A percentile compares a stretch with the other conserved stretches of the same genome.
Evolutionary conservation across 1,140 invertebrate genomes (phyloP).

Genomic region (Ostrea denselamellosa): DNA sequence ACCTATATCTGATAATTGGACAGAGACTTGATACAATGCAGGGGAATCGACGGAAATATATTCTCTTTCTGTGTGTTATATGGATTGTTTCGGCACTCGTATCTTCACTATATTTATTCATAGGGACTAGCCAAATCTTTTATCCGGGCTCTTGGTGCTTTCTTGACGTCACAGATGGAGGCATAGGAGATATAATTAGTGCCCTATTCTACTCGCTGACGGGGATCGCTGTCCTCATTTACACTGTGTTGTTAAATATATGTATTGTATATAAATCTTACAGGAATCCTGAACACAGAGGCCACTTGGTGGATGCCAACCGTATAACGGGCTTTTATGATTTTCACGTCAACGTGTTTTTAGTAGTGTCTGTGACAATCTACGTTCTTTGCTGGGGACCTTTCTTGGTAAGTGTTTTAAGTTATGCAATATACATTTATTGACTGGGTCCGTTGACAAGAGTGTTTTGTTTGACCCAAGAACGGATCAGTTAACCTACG

Average conservation of each 20-base stretch:
- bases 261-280: background rate
- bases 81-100: background rate
- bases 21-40: background rate
- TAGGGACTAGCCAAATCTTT: background rate
- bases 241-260: background rate
- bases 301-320: background rate
- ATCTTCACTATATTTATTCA: background rate
- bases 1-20: background rate
- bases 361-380: background rate
- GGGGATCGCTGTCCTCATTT: background rate
- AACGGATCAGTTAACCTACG: too few species aligned
- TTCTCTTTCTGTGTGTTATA: background rate
- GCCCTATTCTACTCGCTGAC: background rate
- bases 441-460: too few species aligned
- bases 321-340: background rate
- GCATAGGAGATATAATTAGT: background rate
- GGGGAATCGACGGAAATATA: background rate
- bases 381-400: conserved; percentile 12
- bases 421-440: too few species aligned
- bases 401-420: background rate
- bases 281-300: background rate
- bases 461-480: too few species aligned
- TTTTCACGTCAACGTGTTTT: background rate
- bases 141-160: conserved; percentile 20
- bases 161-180: background rate